phyloP scores from a whole-genome alignment of 2,113 vertebrate genomes.

The Cavia porcellus region DNA sequence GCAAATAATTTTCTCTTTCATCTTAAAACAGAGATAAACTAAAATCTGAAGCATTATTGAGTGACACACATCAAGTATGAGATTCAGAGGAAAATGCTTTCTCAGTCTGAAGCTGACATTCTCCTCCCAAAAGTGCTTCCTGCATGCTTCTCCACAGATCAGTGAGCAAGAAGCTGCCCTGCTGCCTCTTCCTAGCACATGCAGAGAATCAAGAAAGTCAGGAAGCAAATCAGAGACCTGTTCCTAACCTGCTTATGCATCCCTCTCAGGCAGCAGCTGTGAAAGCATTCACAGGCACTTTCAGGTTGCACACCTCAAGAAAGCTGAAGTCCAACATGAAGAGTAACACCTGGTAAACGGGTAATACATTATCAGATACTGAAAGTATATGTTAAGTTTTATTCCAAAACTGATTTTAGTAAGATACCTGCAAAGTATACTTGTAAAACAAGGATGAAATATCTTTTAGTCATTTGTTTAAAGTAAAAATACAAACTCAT shows the following conservation, averaged over 20 bases:
- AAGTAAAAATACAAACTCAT: not conserved
- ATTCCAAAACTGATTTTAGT: not conserved
- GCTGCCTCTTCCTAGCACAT: not conserved
- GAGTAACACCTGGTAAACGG: not conserved
- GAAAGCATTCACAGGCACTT: not conserved
- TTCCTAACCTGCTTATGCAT: not conserved
- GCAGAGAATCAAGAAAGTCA: not conserved
- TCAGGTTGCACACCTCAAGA: not conserved
- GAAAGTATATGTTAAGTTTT: not conserved
- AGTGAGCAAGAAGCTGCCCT: not conserved
- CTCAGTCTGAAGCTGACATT: conserved; percentile 50
- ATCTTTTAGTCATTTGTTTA: not conserved
- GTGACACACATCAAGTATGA: conserved; percentile 23
- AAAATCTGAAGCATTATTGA: conserved; percentile 55
- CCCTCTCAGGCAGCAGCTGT: not conserved
- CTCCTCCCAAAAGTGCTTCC: not conserved
- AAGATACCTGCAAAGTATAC: not conserved
- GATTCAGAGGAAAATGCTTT: conserved; percentile 60
- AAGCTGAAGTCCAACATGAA: not conserved
- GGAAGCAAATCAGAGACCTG: not conserved
- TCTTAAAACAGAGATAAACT: conserved; percentile 34
- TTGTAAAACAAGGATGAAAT: not conserved
- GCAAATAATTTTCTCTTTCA: conserved; percentile 38
- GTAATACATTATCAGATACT: not conserved
- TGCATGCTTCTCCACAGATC: not conserved